These are phyloP conservation scores for Drosophila trichaetosa DNA, from an alignment of 2,888 invertebrate genomes.

Conservation along the genomic window DNA sequence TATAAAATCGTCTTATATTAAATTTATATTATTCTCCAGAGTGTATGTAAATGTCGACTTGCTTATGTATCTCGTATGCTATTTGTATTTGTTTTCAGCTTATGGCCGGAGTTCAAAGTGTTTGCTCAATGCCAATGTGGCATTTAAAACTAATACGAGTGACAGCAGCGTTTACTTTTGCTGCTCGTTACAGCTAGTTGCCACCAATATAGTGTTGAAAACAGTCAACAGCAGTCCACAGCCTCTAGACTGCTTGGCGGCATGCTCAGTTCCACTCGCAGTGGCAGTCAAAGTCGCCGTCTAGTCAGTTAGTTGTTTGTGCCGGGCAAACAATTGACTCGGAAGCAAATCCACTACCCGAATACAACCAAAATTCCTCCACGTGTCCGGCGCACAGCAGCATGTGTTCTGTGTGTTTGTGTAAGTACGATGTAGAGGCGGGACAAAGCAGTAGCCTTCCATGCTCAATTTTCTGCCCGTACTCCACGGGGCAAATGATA, in stretches of 20 bases:
- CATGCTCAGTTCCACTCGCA: conserved; percentile 18
- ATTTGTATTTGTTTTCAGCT: conserved; percentile 23
- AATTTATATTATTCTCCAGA: neutral
- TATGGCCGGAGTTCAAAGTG: conserved; percentile 51
- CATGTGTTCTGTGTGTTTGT: conserved; percentile 23
- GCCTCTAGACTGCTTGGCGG: conserved; percentile 44
- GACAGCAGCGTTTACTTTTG: conserved; percentile 47
- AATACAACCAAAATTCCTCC: conserved; percentile 45
- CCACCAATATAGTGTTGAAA: conserved; percentile 77
- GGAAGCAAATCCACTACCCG: conserved; percentile 44
- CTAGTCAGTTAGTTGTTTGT: conserved; percentile 49
- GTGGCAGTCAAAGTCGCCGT: conserved; percentile 34
- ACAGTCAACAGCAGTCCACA: conserved; percentile 42
- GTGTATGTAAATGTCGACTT: conserved; percentile 27
- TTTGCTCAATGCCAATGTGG: conserved; percentile 77
- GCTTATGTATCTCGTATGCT: neutral
- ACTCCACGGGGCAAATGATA: conserved; percentile 37
- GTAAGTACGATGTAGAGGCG: conserved; percentile 3
- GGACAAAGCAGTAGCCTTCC: conserved; percentile 24
- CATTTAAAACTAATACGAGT: conserved; percentile 75
- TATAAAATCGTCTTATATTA: neutral
- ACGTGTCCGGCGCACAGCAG: conserved; percentile 50
- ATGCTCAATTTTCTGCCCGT: conserved; percentile 27
- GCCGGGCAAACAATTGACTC: conserved; percentile 64
- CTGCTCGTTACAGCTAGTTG: conserved; percentile 57